These are phyloP conservation scores for Nemurella pictetii DNA, from an alignment of 2,888 invertebrate species.

Conservation along the genomic window DNA sequence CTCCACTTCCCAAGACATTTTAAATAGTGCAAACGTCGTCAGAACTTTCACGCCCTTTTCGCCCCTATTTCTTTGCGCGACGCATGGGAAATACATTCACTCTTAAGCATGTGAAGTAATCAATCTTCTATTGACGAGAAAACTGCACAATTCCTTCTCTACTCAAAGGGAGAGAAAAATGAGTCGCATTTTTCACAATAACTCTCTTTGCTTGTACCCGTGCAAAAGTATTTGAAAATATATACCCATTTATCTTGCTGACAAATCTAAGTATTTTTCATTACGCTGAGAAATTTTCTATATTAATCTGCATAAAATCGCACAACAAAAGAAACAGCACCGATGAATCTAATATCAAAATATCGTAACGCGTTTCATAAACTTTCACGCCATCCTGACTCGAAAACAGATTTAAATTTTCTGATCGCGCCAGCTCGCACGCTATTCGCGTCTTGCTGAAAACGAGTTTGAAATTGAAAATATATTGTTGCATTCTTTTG, in stretches of 20 bases:
- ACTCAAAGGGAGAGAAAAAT: not conserved
- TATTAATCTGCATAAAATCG: not conserved
- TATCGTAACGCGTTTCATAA: not conserved
- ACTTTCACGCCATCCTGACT: not conserved
- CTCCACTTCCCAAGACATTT: not conserved
- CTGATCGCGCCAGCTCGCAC: not conserved
- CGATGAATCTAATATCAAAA: not conserved
- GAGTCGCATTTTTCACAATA: not conserved
- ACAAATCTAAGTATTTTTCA: not conserved
- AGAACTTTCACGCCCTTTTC: not conserved
- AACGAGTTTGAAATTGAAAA: not conserved
- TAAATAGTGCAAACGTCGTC: not conserved
- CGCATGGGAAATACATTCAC: not conserved
- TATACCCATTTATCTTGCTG: not conserved
- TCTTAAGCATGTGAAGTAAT: not conserved
- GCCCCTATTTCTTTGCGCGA: not conserved
- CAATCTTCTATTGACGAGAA: not conserved
- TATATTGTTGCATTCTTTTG: not conserved
- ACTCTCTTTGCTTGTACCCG: no score
- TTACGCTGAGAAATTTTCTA: not conserved
- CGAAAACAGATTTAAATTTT: not conserved
- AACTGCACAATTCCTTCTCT: not conserved
- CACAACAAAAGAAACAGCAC: not conserved
- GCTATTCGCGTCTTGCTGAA: not conserved
- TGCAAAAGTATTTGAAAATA: no score